Evolutionary conservation across 2,113 vertebrate genomes (phyloP), one percentile per base, ranked within the genome.

Genomic region (Callocephalon fimbriatum): DNA sequence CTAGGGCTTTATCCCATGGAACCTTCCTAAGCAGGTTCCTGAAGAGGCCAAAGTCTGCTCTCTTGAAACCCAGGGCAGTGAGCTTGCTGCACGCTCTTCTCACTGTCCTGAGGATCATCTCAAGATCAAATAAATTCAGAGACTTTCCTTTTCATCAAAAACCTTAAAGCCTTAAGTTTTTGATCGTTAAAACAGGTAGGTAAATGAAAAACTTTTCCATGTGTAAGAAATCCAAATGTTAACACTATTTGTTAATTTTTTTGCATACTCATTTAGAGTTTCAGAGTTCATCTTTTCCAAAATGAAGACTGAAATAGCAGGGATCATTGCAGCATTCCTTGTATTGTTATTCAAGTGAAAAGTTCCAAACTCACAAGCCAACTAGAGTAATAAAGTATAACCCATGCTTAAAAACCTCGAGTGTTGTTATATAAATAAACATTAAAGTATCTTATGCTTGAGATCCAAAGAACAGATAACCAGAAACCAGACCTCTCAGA

Each of bases 401-500:
- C 7, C 13, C 3, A 7, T 17, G 11, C 29, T 85, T 7, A 89
- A 50, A 86, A 65, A 26, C 1, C 7, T 48, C 14, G 21, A 70
- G 1, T 0, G 0, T 21, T 58, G 19, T 45, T 6, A 59, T 59
- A 2, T 51, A 62, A 79, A 86, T 78, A 7, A 5, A 35, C 2
- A 42, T 31, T 31, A 45, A 54, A 9, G n/a, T 32, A 20, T 40
- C 66, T 88, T 58, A 44, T 38, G 16, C 27, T 40, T 74, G 27
- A 70, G 26, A 70, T 70, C 38, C 79, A 73, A 25, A 68, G 10
- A 90, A 45, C 8, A 67, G 26, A 19, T 40, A 44, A 35, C 16
- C 0, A 3, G 20, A 91, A 88, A 80, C 1, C 17, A n/a, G 35
- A 71, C 11, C 2, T 51, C 18, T 51, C 11, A 0, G 15, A 65